Conservation (phyloP, 1,140 invertebrate genomes). For the Heliconius eleuchia region DNA sequence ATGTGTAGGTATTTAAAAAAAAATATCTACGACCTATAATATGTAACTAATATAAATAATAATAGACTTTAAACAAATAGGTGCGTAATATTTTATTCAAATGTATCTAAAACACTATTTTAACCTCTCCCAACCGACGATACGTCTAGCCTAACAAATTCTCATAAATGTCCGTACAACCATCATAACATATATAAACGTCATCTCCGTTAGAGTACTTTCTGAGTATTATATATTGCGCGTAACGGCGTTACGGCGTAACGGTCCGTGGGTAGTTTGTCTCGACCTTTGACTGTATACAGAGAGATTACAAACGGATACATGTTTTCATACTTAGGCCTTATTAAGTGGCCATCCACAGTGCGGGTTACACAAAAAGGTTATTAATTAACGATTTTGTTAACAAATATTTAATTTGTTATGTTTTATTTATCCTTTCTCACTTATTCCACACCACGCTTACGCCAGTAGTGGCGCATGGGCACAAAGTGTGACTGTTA, state of each 20-base stretch:
- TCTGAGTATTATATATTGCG: constrained; percentile 16
- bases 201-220: constrained; percentile 17
- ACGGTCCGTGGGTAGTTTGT: constrained; percentile 26
- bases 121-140: neutral
- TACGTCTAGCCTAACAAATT: constrained; percentile 5
- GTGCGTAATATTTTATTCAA: neutral
- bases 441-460: no score
- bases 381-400: neutral
- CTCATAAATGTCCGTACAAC: neutral
- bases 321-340: neutral
- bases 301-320: constrained; percentile 1
- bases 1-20: no score
- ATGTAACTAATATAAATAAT: no score
- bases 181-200: constrained; percentile 6
- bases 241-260: constrained; percentile 23
- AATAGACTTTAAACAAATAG: neutral
- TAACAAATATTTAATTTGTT: neutral
- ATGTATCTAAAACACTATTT: neutral
- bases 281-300: constrained; percentile 33
- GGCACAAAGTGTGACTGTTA: no score
- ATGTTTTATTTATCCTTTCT: neutral
- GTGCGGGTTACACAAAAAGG: neutral
- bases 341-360: neutral
- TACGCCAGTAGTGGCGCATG: no score
- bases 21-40: no score